A percentile compares a stretch with the other conserved stretches of the same genome.
phyloP scores from a whole-genome alignment of 2,888 invertebrate species.

The Ophraella communa region DNA sequence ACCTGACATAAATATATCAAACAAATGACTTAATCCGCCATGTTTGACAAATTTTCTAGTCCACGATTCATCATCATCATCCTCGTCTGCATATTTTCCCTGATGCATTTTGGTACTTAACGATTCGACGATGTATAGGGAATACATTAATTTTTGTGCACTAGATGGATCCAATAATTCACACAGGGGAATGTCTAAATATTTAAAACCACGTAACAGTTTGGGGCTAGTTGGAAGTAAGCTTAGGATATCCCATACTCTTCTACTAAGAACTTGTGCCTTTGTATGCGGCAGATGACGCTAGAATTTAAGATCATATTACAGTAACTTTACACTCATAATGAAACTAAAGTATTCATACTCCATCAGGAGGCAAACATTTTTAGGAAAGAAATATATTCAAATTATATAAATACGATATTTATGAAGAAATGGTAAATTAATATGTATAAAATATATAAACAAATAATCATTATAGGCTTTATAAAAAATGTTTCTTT shows the following conservation, averaged over 20 bases:
- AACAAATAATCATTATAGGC: no score
- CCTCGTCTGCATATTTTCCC: conserved; percentile 40
- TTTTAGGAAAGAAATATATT: no score
- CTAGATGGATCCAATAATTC: conserved; percentile 86
- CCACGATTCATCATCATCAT: conserved; percentile 64
- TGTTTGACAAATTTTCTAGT: conserved; percentile 82
- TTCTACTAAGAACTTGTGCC: conserved; percentile 86
- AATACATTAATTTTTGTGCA: conserved; percentile 95
- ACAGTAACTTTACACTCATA: neutral
- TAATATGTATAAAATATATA: no score
- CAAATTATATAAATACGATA: no score
- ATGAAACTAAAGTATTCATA: no score
- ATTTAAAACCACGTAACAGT: conserved; percentile 83
- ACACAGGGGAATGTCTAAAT: conserved; percentile 72
- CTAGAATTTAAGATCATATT: conserved; percentile 54
- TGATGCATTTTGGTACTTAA: conserved; percentile 60
- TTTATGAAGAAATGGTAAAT: no score
- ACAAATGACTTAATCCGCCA: conserved; percentile 86
- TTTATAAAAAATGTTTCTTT: no score
- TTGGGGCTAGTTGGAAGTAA: conserved; percentile 90
- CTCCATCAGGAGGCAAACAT: no score
- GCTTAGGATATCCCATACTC: conserved; percentile 94
- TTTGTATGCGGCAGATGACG: conserved; percentile 80
- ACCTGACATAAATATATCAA: conserved; percentile 92
- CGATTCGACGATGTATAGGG: conserved; percentile 87